A percentile compares a stretch with the other conserved stretches of the same genome.
phyloP scores from a whole-genome alignment of 1,140 invertebrate species.

The Temnothorax nylanderi region DNA sequence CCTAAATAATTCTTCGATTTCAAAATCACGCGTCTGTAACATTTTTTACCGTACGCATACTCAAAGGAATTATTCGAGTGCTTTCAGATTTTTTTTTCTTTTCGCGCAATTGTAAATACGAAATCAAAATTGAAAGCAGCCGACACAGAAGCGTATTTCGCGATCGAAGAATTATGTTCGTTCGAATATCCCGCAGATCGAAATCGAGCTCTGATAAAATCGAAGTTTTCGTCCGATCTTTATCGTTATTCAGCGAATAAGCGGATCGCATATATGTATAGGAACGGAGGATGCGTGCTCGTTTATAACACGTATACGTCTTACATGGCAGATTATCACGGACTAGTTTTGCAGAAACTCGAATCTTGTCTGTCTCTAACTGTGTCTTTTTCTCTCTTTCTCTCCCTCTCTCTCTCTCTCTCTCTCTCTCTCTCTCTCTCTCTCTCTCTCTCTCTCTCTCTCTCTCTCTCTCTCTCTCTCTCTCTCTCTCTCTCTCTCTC shows the following conservation, averaged over 20 bases:
- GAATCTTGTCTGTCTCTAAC: slow-evolving; percentile 52
- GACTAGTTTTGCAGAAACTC: slow-evolving; percentile 73
- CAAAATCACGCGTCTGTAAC: slow-evolving; percentile 13
- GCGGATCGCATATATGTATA: slow-evolving; percentile 59
- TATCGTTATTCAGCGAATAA: slow-evolving; percentile 55
- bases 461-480: slow-evolving; percentile 8
- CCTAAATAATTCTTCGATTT: slow-evolving; percentile 42
- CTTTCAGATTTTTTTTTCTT: background rate
- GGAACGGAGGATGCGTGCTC: slow-evolving; percentile 68
- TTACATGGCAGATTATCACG: slow-evolving; percentile 76
- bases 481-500: background rate
- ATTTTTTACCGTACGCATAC: background rate
- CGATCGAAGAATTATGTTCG: slow-evolving; percentile 37
- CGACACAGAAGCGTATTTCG: background rate
- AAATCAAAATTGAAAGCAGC: background rate
- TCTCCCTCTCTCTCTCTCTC: background rate
- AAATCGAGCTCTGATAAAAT: slow-evolving; percentile 47
- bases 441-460: background rate
- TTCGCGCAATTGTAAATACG: background rate
- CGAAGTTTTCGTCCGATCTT: slow-evolving; percentile 51
- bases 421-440: slow-evolving; percentile 3
- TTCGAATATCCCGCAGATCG: slow-evolving; percentile 47
- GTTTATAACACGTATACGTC: slow-evolving; percentile 73
- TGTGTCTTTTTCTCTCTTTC: background rate
- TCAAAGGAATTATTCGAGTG: slow-evolving; percentile 11